Evolutionary conservation across 1,140 invertebrate species (phyloP).

Genomic region (Macrobrachium rosenbergii): DNA sequence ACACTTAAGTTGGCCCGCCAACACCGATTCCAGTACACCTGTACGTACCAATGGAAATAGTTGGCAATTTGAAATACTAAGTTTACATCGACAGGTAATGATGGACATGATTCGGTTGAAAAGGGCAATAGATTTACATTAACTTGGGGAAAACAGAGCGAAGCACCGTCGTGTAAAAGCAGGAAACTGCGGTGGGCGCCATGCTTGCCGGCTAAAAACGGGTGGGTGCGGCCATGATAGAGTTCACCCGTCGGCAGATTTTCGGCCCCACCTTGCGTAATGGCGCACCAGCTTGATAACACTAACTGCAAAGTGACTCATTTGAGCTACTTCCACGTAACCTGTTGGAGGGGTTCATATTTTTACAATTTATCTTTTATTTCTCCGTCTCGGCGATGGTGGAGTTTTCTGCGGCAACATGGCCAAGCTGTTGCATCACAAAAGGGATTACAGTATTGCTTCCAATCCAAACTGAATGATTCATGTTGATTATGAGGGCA

Average conservation of each 20-base stretch:
- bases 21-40: slow-evolving; percentile 38
- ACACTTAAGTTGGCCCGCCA: slow-evolving; percentile 28
- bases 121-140: neutral
- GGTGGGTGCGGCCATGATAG: slow-evolving; percentile 38
- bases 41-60: slow-evolving; percentile 41
- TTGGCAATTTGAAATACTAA: neutral
- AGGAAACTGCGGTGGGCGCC: neutral
- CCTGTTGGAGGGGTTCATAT: no score
- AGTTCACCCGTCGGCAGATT: neutral
- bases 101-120: neutral
- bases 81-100: neutral
- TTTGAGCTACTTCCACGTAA: no score
- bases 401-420: no score
- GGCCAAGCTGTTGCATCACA: no score
- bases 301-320: neutral
- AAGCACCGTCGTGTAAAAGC: neutral
- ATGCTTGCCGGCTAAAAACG: neutral
- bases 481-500: no score
- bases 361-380: no score
- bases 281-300: slow-evolving; percentile 23
- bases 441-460: no score
- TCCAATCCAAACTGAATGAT: no score
- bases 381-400: no score
- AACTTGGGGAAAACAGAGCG: neutral
- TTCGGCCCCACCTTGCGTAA: neutral